Conservation (phyloP, 2,113 vertebrate genomes). For the Furnarius figulus region DNA sequence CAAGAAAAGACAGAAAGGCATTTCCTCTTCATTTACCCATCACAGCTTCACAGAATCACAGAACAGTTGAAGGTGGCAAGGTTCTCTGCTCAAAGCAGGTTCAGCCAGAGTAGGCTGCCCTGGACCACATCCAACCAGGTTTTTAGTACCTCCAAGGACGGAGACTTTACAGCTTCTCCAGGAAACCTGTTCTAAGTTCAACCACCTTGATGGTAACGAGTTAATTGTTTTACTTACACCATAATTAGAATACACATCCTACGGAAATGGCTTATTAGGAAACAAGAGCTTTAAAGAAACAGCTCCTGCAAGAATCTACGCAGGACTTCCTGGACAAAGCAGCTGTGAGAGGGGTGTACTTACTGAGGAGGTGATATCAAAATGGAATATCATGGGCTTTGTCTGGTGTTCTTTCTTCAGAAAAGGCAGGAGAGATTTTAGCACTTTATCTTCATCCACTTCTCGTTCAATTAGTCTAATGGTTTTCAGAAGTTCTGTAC, state of each 20-base stretch:
- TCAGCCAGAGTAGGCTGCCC: not conserved
- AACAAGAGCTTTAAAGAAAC: not conserved
- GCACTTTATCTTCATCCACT: conserved; percentile 84
- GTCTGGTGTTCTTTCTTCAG: conserved; percentile 55
- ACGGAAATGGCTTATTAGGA: not conserved
- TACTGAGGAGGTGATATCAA: conserved; percentile 94
- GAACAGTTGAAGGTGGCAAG: not conserved
- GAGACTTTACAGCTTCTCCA: not conserved
- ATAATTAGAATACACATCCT: not conserved
- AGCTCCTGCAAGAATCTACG: not conserved
- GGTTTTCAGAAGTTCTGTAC: conserved; percentile 70
- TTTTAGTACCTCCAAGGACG: not conserved
- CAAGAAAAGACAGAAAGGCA: not conserved
- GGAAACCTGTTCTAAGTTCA: not conserved
- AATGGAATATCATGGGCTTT: conserved; percentile 84
- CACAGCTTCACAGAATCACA: not conserved
- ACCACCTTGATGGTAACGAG: no score
- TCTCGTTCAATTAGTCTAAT: conserved; percentile 84
- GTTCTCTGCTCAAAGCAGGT: not conserved
- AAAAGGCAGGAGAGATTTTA: conserved; percentile 79
- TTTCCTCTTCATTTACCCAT: not conserved
- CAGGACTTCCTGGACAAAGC: not conserved
- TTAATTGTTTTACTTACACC: not conserved
- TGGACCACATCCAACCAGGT: not conserved
- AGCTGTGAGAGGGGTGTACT: conserved; percentile 19